A percentile compares a stretch with the other conserved stretches of the same genome.
These are phyloP conservation scores for Sturnira hondurensis DNA, from an alignment of 2,113 vertebrate species.

Conservation along the genomic window DNA sequence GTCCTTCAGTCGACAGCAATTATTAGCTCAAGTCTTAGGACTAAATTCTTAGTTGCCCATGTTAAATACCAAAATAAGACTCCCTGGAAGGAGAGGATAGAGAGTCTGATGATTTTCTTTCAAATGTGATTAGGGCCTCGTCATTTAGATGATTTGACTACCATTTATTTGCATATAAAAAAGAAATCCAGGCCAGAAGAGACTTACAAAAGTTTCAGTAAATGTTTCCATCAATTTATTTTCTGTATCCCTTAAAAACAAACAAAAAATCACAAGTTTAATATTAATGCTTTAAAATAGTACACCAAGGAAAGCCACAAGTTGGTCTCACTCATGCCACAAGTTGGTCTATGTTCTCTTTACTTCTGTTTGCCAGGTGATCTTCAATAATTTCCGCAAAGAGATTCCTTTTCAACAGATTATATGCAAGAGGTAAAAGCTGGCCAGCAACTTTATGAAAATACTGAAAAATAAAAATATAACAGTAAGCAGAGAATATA, in stretches of 20 bases:
- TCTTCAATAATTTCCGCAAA: conserved; percentile 92
- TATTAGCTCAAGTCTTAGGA: background rate
- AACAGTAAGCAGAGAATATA: background rate
- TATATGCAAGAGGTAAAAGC: conserved; percentile 94
- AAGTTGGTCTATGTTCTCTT: conserved; percentile 87
- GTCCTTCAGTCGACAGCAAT: background rate
- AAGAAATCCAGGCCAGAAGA: background rate
- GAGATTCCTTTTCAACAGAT: conserved; percentile 88
- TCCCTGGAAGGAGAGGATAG: background rate
- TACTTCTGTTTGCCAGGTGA: conserved; percentile 86
- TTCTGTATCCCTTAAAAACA: conserved; percentile 47
- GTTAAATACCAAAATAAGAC: background rate
- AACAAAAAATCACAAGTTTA: conserved; percentile 6
- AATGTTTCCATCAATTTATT: conserved; percentile 56
- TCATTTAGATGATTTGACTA: background rate
- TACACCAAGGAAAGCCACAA: background rate
- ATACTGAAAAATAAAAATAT: conserved; percentile 82
- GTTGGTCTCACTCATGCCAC: conserved; percentile 73
- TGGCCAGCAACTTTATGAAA: conserved; percentile 95
- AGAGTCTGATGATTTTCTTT: background rate
- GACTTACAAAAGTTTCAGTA: conserved; percentile 2
- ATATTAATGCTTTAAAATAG: background rate
- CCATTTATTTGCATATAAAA: background rate
- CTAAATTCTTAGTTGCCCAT: background rate
- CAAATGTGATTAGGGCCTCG: background rate